Percentiles rank a stretch among this genome's conserved stretches.
Evolutionary conservation across 2,797 vertebrate species (phyloP).

Genomic region (Phataginus tetradactyla): DNA sequence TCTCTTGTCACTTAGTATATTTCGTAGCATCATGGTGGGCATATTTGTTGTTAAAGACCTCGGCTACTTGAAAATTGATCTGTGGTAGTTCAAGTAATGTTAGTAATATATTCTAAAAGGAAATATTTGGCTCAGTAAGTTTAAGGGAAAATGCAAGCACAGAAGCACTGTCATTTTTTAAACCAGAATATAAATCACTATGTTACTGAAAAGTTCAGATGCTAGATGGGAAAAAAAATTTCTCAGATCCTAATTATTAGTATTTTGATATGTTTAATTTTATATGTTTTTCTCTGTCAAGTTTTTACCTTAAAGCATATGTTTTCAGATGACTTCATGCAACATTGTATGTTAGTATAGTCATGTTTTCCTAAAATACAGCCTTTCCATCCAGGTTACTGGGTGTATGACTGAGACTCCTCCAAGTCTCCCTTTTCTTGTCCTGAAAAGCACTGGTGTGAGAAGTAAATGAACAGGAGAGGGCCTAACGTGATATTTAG

Average conservation of each 20-base stretch:
- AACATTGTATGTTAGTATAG: background rate
- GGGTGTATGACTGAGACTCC: background rate
- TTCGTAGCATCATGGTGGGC: background rate
- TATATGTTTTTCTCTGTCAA: constrained; percentile 17
- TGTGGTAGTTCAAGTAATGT: background rate
- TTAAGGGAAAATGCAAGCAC: background rate
- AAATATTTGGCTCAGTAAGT: constrained; percentile 8
- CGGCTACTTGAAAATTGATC: background rate
- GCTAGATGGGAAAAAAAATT: background rate
- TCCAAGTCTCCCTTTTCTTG: background rate
- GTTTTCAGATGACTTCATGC: background rate
- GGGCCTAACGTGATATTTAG: background rate
- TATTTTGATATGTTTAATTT: constrained; percentile 43
- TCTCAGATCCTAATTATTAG: background rate
- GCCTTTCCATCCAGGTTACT: background rate
- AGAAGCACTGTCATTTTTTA: background rate
- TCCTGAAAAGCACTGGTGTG: background rate
- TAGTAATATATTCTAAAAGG: background rate
- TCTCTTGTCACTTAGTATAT: background rate
- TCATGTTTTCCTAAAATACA: constrained; percentile 31
- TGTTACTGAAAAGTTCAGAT: background rate
- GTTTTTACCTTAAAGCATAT: background rate
- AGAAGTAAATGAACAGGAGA: background rate
- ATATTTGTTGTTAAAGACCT: background rate
- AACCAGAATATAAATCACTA: background rate